These are phyloP conservation scores for Drosophila baimaii DNA, from an alignment of 1,140 invertebrate genomes.

Conservation along the genomic window DNA sequence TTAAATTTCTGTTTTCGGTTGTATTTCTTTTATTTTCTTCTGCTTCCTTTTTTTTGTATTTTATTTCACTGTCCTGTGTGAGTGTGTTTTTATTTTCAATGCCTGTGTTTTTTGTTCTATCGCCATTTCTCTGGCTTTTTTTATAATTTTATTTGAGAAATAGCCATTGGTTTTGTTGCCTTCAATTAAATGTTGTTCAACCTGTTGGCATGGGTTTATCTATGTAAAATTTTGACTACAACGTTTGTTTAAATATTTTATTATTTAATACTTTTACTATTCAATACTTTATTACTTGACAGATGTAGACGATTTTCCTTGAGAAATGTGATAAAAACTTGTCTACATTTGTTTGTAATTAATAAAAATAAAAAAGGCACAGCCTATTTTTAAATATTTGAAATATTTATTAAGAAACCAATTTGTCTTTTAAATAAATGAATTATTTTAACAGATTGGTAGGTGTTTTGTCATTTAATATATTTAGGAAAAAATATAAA, in stretches of 20 bases:
- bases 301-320: background rate
- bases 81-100: background rate
- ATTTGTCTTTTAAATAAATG: no score
- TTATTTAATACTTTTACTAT: no score
- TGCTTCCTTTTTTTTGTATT: slow-evolving; percentile 46
- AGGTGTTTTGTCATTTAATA: no score
- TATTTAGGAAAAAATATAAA: no score
- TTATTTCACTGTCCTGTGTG: slow-evolving; percentile 10
- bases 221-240: no score
- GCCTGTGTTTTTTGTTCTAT: background rate
- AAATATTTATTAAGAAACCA: no score
- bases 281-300: background rate
- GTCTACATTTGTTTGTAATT: no score
- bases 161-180: background rate
- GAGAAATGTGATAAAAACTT: no score
- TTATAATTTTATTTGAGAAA: background rate
- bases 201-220: background rate
- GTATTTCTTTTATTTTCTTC: slow-evolving; percentile 40
- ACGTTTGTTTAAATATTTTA: background rate
- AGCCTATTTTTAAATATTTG: no score
- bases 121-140: slow-evolving; percentile 4
- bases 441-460: no score
- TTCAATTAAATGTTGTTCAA: background rate
- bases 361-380: no score
- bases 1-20: slow-evolving; percentile 66